Base-by-base conservation (phyloP, 2,888 invertebrate genomes). In the Cataglyphis cursor region DNA sequence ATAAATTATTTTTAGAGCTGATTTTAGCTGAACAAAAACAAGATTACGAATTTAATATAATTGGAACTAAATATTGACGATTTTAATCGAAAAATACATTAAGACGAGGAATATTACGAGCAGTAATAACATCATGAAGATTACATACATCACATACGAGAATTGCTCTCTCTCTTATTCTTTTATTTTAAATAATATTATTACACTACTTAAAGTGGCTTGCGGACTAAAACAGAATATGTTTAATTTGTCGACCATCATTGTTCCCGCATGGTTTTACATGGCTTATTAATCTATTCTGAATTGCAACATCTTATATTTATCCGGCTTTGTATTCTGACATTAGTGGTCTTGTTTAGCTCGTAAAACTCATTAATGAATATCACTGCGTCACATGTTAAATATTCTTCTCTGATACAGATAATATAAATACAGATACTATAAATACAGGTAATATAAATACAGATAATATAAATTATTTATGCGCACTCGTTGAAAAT, bases 251-350 rank as follows among this genome's bases (percentile, higher is more conserved):
- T 78, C 44, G 21, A 0, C 8, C 28, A 12, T 48, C 18, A 31
- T 68, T 44, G 18, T 38, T 48, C 3, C 3, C 21, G n/a, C 21
- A 35, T 31, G 31, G 31, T 31, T 31, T 6, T 41, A 31, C 44
- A 12, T 68, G 18, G 1, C 0, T 28, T 21, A 5, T 31, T 78
- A 78, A 68, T 31, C 59, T 35, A 61, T 18, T 1, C 21, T 48
- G 44, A 68, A 68, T 68, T 68, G 44, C 18, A 31, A 44, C 12
- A 15, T 68, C 59, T 76, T 66, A 57, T 41, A 41, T 76, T 76
- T 57, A 66, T 3, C 15, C 18, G 0, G 41, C 15, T 59, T 44
- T 59, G 21, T 44, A 15, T 21, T 31, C 2, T n/a, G n/a, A 28
- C 62, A 62, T 62, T 31, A 73, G 28, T 15, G 31, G 38, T 51